Base-by-base conservation (phyloP, 2,888 invertebrate species). In the Macaria liturata region DNA sequence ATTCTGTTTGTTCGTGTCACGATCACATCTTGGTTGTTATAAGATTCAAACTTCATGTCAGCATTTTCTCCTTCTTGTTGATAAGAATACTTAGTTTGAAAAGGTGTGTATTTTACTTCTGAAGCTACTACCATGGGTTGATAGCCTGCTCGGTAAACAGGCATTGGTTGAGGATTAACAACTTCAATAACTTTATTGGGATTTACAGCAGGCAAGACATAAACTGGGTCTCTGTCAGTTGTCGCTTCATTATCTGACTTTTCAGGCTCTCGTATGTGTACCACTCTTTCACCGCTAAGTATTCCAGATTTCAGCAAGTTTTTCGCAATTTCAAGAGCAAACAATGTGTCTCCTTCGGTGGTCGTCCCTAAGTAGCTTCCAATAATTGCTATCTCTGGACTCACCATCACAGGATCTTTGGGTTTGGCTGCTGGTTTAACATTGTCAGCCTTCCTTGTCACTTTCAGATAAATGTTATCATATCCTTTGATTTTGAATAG, bases 291-390 rank as follows among this genome's bases (percentile, higher is more conserved):
- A 32, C 61, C 65, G 6, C 57, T 65, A 3, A 77, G 47, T 53
- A 78, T 62, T 4, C 74, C 75, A 4, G 75, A 68, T 46, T 72
- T 58, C 3, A 78, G 30, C 9, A 80, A 64, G n/a, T 66, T 70
- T 3, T 73, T 69, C 0, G 72, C 67, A 42, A 69, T 64, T 46
- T 72, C 62, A 4, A 80, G 62, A 0, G 77, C 74, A 9, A 57
- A 48, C 3, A 75, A 51, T 3, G 77, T 76, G 37, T 80, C 73
- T 9, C 64, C 61, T 4, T 59, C 37, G 7, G 70, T 71, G 37
- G 67, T 58, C 1, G 80, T 74, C 5, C 76, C 78, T 4, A 77
- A 59, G 56, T 73, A 75, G n/a, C 71, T 67, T 46, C 67, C 66
- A 0, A 75, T 60, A 8, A 72, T 62, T 0, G 69, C 62, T 30